These are phyloP conservation scores for Pristionchus mayeri DNA, from an alignment of 2,888 invertebrate genomes.

Conservation along the genomic window DNA sequence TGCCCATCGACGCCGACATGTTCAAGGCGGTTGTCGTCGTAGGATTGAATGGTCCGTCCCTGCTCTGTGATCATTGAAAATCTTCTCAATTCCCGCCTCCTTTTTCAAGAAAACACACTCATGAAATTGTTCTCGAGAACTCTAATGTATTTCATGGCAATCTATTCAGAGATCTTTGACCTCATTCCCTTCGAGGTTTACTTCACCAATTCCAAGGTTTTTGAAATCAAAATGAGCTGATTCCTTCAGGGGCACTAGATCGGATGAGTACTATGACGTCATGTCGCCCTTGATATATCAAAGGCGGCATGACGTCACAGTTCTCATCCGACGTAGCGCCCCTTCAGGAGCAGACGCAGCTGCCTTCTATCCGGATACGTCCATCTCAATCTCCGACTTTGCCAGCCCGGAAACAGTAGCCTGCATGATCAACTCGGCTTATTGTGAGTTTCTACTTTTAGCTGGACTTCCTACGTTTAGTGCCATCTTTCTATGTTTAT, in stretches of 20 bases:
- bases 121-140: no score
- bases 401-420: background rate
- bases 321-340: no score
- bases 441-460: background rate
- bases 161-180: background rate
- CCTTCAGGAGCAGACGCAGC: background rate
- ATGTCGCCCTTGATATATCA: no score
- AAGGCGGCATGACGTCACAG: background rate
- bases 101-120: no score
- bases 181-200: background rate
- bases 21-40: background rate
- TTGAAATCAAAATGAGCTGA: background rate
- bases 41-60: background rate
- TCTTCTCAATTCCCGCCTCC: no score
- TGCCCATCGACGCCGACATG: conserved; percentile 1
- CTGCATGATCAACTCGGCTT: background rate
- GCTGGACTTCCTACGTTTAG: no score
- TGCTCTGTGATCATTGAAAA: no score
- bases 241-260: background rate
- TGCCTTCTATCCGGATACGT: background rate
- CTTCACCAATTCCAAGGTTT: background rate
- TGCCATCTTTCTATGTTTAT: background rate
- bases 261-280: no score
- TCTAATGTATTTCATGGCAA: no score
- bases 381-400: background rate